phyloP scores from a whole-genome alignment of 2,888 invertebrate species.

The Lagria hirta region DNA sequence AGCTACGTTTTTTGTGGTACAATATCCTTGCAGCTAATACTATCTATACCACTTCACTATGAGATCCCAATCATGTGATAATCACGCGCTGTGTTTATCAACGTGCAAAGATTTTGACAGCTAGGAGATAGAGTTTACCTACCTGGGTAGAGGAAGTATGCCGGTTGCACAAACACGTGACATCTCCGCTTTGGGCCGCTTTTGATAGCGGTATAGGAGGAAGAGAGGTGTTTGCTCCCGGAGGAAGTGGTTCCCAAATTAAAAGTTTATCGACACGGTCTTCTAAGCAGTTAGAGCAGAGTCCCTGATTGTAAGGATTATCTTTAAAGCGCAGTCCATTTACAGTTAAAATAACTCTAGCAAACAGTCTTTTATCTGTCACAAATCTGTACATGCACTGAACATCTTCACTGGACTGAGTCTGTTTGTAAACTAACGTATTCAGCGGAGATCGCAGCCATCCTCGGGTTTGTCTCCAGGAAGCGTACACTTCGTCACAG shows the following conservation, averaged over 20 bases:
- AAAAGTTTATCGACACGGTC: constrained; percentile 83
- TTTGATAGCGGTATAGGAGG: constrained; percentile 59
- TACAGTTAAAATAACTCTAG: constrained; percentile 76
- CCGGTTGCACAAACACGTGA: constrained; percentile 74
- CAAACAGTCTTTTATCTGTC: constrained; percentile 78
- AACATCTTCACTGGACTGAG: constrained; percentile 71
- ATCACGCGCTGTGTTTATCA: too few species aligned
- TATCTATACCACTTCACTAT: too few species aligned
- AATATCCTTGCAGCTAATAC: too few species aligned
- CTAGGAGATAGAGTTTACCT: too few species aligned
- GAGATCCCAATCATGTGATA: too few species aligned
- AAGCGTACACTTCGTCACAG: constrained; percentile 86
- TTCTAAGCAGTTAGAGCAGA: constrained; percentile 83
- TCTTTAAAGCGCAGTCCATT: constrained; percentile 83
- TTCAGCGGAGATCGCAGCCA: constrained; percentile 80
- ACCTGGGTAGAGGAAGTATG: constrained; percentile 61
- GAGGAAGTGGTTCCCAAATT: constrained; percentile 71
- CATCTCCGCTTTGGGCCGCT: constrained; percentile 64
- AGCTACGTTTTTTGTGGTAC: too few species aligned
- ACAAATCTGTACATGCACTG: constrained; percentile 82
- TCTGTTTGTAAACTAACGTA: constrained; percentile 81
- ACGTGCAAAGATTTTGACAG: too few species aligned
- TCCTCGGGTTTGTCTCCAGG: constrained; percentile 78
- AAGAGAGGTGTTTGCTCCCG: constrained; percentile 49
- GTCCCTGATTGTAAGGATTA: constrained; percentile 74